Percentiles rank a stretch among this genome's conserved stretches.
Conservation (phyloP, 2,888 invertebrate species). For the Scrobipalpa costella region DNA sequence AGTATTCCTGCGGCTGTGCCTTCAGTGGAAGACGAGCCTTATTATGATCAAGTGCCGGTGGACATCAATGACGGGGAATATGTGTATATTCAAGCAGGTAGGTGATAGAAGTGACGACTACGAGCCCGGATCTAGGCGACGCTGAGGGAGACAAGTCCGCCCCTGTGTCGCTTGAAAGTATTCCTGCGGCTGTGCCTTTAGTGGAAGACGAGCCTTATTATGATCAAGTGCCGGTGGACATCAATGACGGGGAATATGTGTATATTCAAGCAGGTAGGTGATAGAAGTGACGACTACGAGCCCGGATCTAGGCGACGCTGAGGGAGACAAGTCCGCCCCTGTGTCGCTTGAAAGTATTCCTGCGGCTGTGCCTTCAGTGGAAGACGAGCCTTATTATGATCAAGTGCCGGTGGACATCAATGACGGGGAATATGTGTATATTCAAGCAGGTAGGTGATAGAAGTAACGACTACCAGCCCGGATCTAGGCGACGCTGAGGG, state of each 20-base stretch:
- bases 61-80: conserved; percentile 87
- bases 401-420: conserved; percentile 85
- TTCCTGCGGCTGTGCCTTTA: conserved; percentile 45
- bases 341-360: conserved; percentile 66
- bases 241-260: conserved; percentile 87
- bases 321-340: conserved; percentile 67
- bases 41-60: conserved; percentile 86
- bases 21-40: conserved; percentile 81
- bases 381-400: conserved; percentile 87
- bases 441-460: conserved; percentile 82
- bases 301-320: no score
- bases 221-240: conserved; percentile 86
- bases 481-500: conserved; percentile 58
- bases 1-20: conserved; percentile 54
- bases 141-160: no score
- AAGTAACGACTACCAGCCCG: no score
- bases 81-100: no score
- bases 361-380: conserved; percentile 46
- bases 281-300: no score
- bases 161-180: conserved; percentile 67
- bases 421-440: conserved; percentile 88
- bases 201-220: conserved; percentile 85
- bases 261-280: no score
- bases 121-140: no score
- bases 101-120: no score